Conservation (phyloP, 1,140 invertebrate genomes). For the Stratiolaelaps scimitus region DNA sequence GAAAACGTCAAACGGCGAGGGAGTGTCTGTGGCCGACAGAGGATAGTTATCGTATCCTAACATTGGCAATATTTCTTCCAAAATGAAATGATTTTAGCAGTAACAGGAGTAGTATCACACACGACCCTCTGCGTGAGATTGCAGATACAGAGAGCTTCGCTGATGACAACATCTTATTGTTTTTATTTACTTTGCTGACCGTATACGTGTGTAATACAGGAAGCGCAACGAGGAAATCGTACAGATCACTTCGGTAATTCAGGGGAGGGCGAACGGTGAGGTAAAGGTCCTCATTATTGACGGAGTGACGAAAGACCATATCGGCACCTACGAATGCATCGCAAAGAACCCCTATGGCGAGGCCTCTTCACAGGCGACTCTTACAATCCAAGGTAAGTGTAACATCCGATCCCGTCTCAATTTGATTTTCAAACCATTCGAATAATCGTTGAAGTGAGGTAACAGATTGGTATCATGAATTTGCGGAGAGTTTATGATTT, state of each 20-base stretch:
- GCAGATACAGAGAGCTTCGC: too few relatives aligned
- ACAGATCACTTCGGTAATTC: neutral
- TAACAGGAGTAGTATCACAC: too few relatives aligned
- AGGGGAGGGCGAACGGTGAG: neutral
- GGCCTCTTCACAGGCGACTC: neutral
- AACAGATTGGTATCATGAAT: neutral
- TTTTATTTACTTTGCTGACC: too few relatives aligned
- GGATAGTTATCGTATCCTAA: too few relatives aligned
- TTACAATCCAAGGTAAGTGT: slow-evolving; percentile 32
- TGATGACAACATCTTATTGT: too few relatives aligned
- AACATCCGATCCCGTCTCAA: neutral
- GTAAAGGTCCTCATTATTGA: slow-evolving; percentile 33
- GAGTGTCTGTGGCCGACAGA: too few relatives aligned
- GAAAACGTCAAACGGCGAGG: too few relatives aligned
- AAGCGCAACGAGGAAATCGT: neutral
- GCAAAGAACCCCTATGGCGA: slow-evolving; percentile 30
- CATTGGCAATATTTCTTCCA: too few relatives aligned
- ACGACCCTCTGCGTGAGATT: too few relatives aligned
- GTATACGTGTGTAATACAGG: neutral
- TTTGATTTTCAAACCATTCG: neutral
- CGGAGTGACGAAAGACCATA: slow-evolving; percentile 30
- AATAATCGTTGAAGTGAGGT: slow-evolving; percentile 10
- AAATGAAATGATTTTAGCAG: too few relatives aligned
- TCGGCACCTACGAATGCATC: slow-evolving; percentile 10
- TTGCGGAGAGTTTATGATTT: neutral